phyloP scores from a whole-genome alignment of 2,113 vertebrate species.

The Leucoraja erinaceus region DNA sequence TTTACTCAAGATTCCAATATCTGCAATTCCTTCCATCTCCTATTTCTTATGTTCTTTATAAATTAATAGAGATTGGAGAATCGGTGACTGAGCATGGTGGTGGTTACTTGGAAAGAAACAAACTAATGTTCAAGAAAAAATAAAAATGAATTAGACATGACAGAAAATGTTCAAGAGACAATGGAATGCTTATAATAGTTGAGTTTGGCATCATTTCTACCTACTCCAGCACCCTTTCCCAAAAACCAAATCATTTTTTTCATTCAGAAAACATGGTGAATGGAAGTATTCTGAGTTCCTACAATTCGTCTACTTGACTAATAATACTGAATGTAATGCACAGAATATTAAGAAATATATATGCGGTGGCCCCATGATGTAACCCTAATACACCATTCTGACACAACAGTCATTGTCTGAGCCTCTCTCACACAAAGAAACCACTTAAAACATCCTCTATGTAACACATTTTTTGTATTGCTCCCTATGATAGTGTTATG shows the following conservation, averaged over 20 bases:
- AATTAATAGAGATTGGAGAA: neutral
- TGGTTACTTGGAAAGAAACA: no score
- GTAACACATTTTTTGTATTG: conserved; percentile 34
- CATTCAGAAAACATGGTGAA: conserved; percentile 24
- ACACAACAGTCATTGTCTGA: conserved; percentile 28
- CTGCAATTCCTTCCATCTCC: no score
- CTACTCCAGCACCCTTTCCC: neutral
- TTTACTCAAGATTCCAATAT: no score
- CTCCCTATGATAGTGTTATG: conserved; percentile 10
- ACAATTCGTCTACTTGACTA: conserved; percentile 3
- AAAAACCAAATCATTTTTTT: neutral
- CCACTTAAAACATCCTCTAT: conserved; percentile 28
- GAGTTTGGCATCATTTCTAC: conserved; percentile 16
- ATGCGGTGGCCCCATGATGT: neutral
- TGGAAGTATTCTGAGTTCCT: neutral
- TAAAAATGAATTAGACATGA: neutral
- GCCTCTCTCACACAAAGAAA: conserved; percentile 30
- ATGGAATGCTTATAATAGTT: conserved; percentile 10
- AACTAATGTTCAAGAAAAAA: neutral
- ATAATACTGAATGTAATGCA: neutral
- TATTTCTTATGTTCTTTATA: no score
- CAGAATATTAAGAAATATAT: neutral
- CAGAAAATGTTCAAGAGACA: neutral
- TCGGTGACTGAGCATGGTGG: neutral
- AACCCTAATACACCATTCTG: conserved; percentile 17